Base-by-base conservation (phyloP, 2,113 vertebrate species). In the Nannospalax galili region DNA sequence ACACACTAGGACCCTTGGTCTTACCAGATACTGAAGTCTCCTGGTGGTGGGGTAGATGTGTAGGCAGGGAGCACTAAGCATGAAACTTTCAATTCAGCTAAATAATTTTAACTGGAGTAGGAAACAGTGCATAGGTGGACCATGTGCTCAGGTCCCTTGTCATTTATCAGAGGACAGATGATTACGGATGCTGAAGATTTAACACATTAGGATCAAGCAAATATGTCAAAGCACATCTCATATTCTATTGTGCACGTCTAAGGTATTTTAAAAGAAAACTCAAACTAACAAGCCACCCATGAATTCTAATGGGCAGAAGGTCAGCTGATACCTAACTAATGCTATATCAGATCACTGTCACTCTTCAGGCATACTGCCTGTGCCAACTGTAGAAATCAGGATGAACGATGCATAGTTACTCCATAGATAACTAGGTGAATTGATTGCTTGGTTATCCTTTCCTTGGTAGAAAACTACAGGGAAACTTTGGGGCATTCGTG, bases 251-350 rank as follows among this genome's bases (percentile, higher is more conserved):
- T 19, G 70, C 5, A 72, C 35, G 74, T 10, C 45, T 69, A 75
- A 64, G 40, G 65, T 37, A 65, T 91, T 90, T 45, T 90, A n/a
- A 88, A 96, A 90, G 73, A 90, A 90, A 90, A 90, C 28, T 3
- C 65, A 85, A 64, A 73, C 40, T 30, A 70, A 94, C 60, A 84
- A 79, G 30, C 35, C 17, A 74, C 45, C 7, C n/a, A 42, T n/a
- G 22, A 73, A 77, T 35, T 92, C 22, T 73, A 52, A 58, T 0
- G 85, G 65, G 75, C 75, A 90, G 87, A 86, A 90, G 26, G 48
- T 81, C 40, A 52, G 62, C 10, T 0, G 0, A 6, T 19, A 30
- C 45, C n/a, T 74, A 40, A 64, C 78, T 45, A 72, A 84, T 40
- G 5, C 45, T 42, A 0, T 12, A 30, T 81, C 48, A 37, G 81